Conservation (phyloP, 2,113 vertebrate genomes). For the Azemiops feae region DNA sequence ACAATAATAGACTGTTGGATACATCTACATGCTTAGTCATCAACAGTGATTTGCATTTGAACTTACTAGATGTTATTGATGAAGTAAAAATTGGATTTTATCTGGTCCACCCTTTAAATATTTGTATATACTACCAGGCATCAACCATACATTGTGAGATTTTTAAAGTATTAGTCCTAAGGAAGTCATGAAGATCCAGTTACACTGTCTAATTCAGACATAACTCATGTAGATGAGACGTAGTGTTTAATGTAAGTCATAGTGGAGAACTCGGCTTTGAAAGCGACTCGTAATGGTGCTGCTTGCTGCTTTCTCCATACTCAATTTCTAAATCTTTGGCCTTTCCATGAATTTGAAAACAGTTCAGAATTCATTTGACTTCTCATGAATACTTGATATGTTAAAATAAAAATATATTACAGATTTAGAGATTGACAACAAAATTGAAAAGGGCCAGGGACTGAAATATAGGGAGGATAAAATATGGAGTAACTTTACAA, state of each 20-base stretch:
- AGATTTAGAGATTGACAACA: constrained; percentile 60
- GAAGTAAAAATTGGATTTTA: not conserved
- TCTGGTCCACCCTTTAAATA: not conserved
- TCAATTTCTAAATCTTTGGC: not conserved
- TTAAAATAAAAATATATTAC: constrained; percentile 62
- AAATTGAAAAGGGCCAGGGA: constrained; percentile 67
- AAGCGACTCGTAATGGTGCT: not conserved
- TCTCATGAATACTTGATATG: constrained; percentile 53
- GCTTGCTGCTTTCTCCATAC: not conserved
- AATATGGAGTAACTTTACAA: constrained; percentile 79
- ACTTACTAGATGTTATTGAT: not conserved
- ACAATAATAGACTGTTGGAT: not conserved
- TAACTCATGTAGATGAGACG: not conserved
- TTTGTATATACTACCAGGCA: not conserved
- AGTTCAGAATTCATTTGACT: constrained; percentile 12
- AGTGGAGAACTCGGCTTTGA: not conserved
- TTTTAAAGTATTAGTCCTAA: not conserved
- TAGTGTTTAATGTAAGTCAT: accelerated
- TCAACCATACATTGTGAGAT: not conserved
- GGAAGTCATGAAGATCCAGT: not conserved
- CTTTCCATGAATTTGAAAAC: constrained; percentile 17
- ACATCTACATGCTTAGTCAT: not conserved
- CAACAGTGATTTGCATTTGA: not conserved
- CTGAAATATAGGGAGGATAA: constrained; percentile 79
- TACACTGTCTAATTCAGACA: not conserved